Base-by-base conservation (phyloP, 2,888 invertebrate genomes). In the Dioctria linearis region DNA sequence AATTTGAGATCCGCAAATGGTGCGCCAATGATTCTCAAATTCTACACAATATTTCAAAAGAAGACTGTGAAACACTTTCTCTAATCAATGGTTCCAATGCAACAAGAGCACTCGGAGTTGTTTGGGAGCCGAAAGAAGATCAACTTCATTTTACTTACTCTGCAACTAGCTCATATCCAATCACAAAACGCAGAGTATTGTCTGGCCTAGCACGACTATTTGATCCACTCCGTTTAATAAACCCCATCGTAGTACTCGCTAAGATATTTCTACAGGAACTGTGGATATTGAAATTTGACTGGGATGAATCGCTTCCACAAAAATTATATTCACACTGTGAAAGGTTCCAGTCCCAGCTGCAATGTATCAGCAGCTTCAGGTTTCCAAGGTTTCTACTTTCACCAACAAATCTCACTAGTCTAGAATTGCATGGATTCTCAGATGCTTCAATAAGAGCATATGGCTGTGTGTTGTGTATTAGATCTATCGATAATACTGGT, bases 191-290 rank as follows among this genome's bases (percentile, higher is more conserved):
- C 4, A 80, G 42, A 9, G 43, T 81, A 5, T 51, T 82, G 5
- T 51, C 57, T 11, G 73, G 63, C 39, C 73, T 79, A 4, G 78
- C 79, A 9, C 67, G 78, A 75, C 81, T 85, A 2, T 85, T 82
- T 66, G 84, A 85, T 51, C 84, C 85, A 1, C 63, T 84, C 13
- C 84, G 83, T 3, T 80, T 84, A 8, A 57, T 85, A 59, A 54
- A 81, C 11, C 84, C 84, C 3, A 67, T 75, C 8, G 82, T 83
- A 2, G 82, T 84, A 25, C 42, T 82, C 5, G 82, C 80, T n/a
- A 85, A 85, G 81, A 82, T 85, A 6, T 25, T 84, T n/a, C 82
- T 85, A 6, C 84, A 85, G 69, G 83, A 84, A 66, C 71, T 85
- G 11, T 85, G 85, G 85, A 51, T 83, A 25, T 61, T 39, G 5